These are phyloP conservation scores for Hippocampus zosterae DNA, from an alignment of 2,113 vertebrate genomes.

Conservation along the genomic window DNA sequence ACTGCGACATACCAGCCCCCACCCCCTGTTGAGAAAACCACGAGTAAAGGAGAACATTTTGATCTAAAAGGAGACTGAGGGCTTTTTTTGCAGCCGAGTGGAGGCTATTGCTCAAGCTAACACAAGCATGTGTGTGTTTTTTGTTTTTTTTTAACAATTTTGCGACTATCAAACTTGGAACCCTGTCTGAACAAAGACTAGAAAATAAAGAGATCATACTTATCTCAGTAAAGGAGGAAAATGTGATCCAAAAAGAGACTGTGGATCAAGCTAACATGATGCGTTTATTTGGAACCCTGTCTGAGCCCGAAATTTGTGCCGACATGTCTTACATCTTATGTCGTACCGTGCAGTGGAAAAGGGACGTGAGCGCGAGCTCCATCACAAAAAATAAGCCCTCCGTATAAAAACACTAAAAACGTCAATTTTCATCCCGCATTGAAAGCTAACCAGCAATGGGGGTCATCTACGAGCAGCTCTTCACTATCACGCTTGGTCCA, in stretches of 20 bases:
- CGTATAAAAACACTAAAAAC: not conserved
- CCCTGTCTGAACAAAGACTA: not conserved
- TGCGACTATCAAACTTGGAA: not conserved
- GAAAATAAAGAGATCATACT: not conserved
- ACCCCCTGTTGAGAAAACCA: no score
- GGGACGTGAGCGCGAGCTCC: not conserved
- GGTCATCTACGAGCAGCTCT: not conserved
- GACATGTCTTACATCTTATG: not conserved
- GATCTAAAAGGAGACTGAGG: not conserved
- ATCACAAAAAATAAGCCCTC: not conserved
- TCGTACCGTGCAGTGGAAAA: not conserved
- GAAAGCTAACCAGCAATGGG: not conserved
- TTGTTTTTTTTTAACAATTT: no score
- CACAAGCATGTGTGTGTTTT: not conserved
- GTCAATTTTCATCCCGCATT: not conserved
- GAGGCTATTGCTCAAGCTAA: no score
- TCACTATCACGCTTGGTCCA: conserved; percentile 19
- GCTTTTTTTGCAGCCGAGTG: no score
- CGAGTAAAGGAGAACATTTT: not conserved
- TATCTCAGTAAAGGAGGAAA: not conserved
- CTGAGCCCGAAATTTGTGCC: not conserved
- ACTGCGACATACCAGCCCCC: not conserved
- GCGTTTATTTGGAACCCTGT: not conserved
- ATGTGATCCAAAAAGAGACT: no score
- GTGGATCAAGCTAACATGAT: not conserved